A percentile compares a stretch with the other conserved stretches of the same genome.
phyloP scores from a whole-genome alignment of 1,140 invertebrate species.

The Drosophila sechellia region DNA sequence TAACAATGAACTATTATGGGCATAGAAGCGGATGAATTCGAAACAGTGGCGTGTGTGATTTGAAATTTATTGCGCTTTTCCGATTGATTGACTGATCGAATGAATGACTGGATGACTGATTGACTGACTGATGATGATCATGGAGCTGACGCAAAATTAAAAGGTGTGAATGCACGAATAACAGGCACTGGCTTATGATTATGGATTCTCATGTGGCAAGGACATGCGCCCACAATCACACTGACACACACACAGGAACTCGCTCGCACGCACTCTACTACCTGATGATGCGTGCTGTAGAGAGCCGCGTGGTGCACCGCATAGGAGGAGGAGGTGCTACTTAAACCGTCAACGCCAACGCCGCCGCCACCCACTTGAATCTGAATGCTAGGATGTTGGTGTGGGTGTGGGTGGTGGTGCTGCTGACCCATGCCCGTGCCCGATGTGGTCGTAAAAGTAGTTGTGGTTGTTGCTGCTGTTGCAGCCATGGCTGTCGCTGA shows the following conservation, averaged over 20 bases:
- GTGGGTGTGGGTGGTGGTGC: constrained; percentile 50
- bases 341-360: constrained; percentile 58
- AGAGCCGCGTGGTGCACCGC: constrained; percentile 73
- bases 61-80: constrained; percentile 22
- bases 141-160: constrained; percentile 54
- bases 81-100: constrained; percentile 21
- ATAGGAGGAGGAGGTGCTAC: constrained; percentile 72
- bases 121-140: constrained; percentile 14
- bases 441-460: constrained; percentile 66
- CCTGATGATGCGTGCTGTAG: constrained; percentile 79
- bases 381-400: constrained; percentile 63
- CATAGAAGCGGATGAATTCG: constrained; percentile 33
- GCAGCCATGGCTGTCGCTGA: constrained; percentile 60
- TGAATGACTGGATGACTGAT: constrained; percentile 7
- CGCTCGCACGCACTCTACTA: constrained; percentile 68
- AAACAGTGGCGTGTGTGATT: constrained; percentile 8
- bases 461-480: constrained; percentile 60
- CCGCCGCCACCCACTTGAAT: constrained; percentile 62
- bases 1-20: constrained; percentile 28
- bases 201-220: constrained; percentile 29
- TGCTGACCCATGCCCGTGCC: constrained; percentile 36
- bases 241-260: constrained; percentile 34
- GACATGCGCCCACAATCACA: constrained; percentile 52
- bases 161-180: constrained; percentile 39
- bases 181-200: constrained; percentile 35